Base-by-base conservation (phyloP, 1,140 invertebrate genomes). In the Temnothorax nylanderi region DNA sequence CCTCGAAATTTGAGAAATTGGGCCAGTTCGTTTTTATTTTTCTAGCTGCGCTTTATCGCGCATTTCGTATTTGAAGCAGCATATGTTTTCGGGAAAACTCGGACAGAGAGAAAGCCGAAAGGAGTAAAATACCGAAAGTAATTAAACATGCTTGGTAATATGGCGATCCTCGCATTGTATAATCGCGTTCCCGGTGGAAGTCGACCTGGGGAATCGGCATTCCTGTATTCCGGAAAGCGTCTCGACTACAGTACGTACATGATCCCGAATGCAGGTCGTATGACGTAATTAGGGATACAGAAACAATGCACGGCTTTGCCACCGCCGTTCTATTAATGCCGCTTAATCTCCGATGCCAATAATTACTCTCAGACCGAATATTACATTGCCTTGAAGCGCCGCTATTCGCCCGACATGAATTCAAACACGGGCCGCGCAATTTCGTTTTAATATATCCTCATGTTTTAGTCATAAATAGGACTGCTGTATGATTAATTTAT, bases 211-310 rank as follows among this genome's bases (percentile, higher is more conserved):
- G 26, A 78, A 62, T 44, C 37, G 58, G 21, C 76, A 78, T 78
- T 78, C 58, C 58, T 34, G 18, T 71, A 81, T 47, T 37, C 51
- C 67, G 51, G 51, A 82, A 21, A 74, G 54, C 44, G 37, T 82
- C 67, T 82, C 67, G 78, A 44, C 26, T 67, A 13, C 77, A 62
- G 62, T 56, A 44, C 65, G 62, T 56, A 44, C 65, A 82, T 10
- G 65, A 82, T 65, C 49, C 51, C 49, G 49, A 26, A 71, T 80
- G 47, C 78, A 37, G 78, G 56, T 80, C 77, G 34, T 80, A 26
- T 82, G 80, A 82, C 67, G 80, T 74, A 82, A 82, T 82, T 82
- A 82, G 67, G 49, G 51, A 82, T 82, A 74, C 67, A 82, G 54
- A 82, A 82, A 82, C 80, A 82, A 82, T 82, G 67, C 67, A 7